Percentiles rank a stretch among this genome's conserved stretches.
Conservation (phyloP, 2,113 vertebrate genomes). For the Phylloscopus trochilus region DNA sequence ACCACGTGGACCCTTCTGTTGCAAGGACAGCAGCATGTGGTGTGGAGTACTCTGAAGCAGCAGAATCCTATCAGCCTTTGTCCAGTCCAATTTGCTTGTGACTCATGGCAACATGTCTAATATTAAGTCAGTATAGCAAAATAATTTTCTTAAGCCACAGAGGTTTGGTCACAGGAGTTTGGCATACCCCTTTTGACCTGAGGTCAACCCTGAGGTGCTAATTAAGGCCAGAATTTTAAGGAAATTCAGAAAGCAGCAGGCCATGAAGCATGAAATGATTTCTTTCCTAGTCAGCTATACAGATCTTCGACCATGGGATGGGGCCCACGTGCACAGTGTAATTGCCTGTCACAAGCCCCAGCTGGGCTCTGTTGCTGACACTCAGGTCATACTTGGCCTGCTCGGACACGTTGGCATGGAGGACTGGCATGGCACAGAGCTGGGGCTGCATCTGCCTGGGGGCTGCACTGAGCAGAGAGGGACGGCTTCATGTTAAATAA, state of each 20-base stretch:
- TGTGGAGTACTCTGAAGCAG: background rate
- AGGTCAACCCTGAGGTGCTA: background rate
- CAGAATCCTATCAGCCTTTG: background rate
- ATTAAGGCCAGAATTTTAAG: background rate
- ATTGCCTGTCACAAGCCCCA: background rate
- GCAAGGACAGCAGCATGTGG: background rate
- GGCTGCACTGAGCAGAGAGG: background rate
- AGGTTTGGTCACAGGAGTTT: background rate
- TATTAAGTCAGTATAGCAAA: background rate
- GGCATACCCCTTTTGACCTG: background rate
- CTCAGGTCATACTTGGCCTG: background rate
- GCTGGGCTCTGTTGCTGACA: background rate
- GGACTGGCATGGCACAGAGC: background rate
- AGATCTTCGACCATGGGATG: background rate
- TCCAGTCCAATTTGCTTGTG: background rate
- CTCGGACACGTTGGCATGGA: accelerated
- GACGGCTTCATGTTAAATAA: background rate
- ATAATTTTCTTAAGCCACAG: background rate
- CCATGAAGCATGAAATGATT: background rate
- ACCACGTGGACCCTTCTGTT: accelerated
- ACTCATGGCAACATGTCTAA: background rate
- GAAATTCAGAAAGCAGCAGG: background rate
- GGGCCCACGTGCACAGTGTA: accelerated
- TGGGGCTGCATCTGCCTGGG: background rate
- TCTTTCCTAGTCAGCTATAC: background rate